A percentile compares a stretch with the other conserved stretches of the same genome.
These are phyloP conservation scores for Melanostoma mellinum DNA, from an alignment of 2,888 invertebrate genomes.

Conservation along the genomic window DNA sequence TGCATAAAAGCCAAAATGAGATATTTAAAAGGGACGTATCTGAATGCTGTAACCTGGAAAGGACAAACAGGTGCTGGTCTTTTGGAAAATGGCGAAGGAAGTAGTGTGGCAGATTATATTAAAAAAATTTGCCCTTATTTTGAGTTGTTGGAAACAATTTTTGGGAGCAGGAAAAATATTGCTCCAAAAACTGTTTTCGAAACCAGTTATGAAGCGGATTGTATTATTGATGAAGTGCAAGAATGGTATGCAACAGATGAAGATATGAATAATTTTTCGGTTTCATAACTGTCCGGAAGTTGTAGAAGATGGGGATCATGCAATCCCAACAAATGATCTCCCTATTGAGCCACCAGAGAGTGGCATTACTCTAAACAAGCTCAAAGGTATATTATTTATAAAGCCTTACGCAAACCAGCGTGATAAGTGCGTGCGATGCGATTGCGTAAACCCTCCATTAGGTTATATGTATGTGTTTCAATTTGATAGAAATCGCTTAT, in stretches of 20 bases:
- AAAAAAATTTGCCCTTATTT: conserved; percentile 25
- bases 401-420: no score
- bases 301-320: no score
- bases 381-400: no score
- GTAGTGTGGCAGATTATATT: no score
- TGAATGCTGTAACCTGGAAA: conserved; percentile 10
- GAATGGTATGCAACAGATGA: not conserved
- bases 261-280: not conserved
- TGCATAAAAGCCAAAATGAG: conserved; percentile 32
- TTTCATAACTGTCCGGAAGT: no score
- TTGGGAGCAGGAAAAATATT: conserved; percentile 15
- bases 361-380: no score
- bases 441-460: no score
- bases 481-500: no score
- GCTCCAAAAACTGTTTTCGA: conserved; percentile 1
- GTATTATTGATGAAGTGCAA: not conserved
- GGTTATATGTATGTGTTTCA: no score
- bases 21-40: conserved; percentile 14
- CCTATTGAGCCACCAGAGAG: no score
- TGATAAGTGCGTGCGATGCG: no score
- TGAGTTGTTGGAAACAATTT: conserved; percentile 20
- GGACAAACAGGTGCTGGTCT: conserved; percentile 18
- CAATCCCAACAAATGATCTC: no score
- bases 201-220: not conserved
- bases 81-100: not conserved